Evolutionary conservation across 1,140 invertebrate genomes (phyloP), one percentile per base, ranked within the genome.

Genomic region (Zaprionus africanus): DNA sequence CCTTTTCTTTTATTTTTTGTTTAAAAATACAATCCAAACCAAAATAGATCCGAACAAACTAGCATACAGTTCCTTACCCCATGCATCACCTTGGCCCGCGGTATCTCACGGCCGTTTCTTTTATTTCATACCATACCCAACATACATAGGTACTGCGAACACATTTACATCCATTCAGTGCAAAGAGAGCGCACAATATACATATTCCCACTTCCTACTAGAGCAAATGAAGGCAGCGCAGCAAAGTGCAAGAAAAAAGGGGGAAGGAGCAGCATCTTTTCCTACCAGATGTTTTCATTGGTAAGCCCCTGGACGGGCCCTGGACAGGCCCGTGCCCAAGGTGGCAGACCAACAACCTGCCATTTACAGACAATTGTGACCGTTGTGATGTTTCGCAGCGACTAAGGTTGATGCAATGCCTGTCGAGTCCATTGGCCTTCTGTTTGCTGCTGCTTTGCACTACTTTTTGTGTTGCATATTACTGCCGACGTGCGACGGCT

Each of bases 391-490:
- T 54, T 46, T 46, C 54, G 73, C 70, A 41, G 51, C 69, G 19
- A 46, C 41, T 46, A 46, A 46, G 41, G 59, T 56, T 70, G 67
- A 56, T 63, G 51, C 72, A 63, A 34, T 64, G 24, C 26, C 69
- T 22, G 66, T 2, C 12, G 79, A 87, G 83, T 83, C 81, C 83
- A 88, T 83, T 87, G 79, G 81, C 83, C 84, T 83, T 80, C 84
- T 77, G 79, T 77, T 79, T 65, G 80, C 84, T 67, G 76, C 81
- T 82, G 26, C 26, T 26, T 26, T 85, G 85, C 78, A 85, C 82
- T 82, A 81, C 78, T 82, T 85, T 85, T 90, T 85, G 81, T 85
- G 81, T 60, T 84, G 81, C 82, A 79, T 82, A 74, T 74, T 67
- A 64, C 74, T 63, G 59, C 43, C 63, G 63, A 62, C 64, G 51